Conservation (phyloP, 2,797 vertebrate species). For the Crax fasciolata region DNA sequence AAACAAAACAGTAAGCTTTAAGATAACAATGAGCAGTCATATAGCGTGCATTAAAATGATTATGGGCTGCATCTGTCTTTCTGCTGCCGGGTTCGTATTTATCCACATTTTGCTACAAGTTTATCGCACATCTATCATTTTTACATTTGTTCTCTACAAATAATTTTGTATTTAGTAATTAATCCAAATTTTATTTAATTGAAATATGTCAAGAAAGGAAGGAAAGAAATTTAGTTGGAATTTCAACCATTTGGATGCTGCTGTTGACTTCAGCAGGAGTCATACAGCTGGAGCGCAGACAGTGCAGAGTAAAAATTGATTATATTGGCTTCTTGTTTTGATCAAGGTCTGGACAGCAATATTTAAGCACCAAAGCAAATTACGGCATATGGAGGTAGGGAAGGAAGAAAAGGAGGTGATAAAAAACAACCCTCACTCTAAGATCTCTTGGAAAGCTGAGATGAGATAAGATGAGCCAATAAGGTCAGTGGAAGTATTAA, state of each 20-base stretch:
- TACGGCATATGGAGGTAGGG: neutral
- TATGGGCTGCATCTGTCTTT: neutral
- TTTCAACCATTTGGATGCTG: neutral
- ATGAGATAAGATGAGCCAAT: conserved; percentile 44
- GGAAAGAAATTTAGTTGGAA: neutral
- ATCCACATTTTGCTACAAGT: neutral
- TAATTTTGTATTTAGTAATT: neutral
- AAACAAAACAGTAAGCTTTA: neutral
- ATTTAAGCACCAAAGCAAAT: conserved; percentile 55
- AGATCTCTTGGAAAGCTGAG: conserved; percentile 49
- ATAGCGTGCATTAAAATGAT: neutral
- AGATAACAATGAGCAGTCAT: neutral
- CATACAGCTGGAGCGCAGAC: neutral
- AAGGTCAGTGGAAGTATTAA: conserved; percentile 41
- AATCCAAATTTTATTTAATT: neutral
- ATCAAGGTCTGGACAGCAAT: conserved; percentile 50
- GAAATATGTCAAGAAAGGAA: neutral
- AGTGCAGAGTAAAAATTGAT: conserved; percentile 56
- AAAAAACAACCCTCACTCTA: conserved; percentile 22
- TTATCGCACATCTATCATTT: neutral
- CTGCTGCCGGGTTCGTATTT: neutral
- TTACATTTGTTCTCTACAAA: neutral
- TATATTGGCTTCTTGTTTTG: neutral
- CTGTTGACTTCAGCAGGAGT: neutral
- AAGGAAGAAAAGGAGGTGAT: conserved; percentile 41